Base-by-base conservation (phyloP, 2,797 vertebrate genomes). In the Pipistrellus pygmaeus region DNA sequence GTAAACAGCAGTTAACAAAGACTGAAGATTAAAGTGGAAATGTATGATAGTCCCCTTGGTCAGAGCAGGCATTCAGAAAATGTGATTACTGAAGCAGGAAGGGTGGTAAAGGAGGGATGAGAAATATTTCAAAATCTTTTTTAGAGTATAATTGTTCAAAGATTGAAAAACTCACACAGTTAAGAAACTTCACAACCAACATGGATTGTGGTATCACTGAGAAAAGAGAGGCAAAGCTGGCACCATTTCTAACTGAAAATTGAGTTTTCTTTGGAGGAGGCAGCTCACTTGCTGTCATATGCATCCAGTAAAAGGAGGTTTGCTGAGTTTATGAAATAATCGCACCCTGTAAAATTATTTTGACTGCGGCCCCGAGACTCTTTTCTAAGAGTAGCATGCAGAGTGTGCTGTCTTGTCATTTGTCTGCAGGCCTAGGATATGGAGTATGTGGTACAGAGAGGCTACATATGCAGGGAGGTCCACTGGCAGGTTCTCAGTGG, bases 341-440 rank as follows among this genome's bases (percentile, higher is more conserved):
- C 21, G 30, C 93, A 77, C 48, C 48, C 73, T 97, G 91, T 91
- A 71, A 73, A 72, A 86, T n/a, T 84, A 81, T 87, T 95, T 83
- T 38, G 32, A 32, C 71, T 78, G 91, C 84, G 46, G 18, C 62
- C 83, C 93, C 91, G 93, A 96, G 95, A 88, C 62, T 90, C 44
- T 35, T 38, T 35, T 72, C 2, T 4, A 75, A 68, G 21, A 95
- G 35, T 76, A 27, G 20, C 11, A 18, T 41, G 80, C 46, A 62
- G 35, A 81, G 60, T 23, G 35, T 18, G 57, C 68, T 30, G 18
- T 91, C 51, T 69, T 76, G 35, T 62, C 73, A 88, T 53, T 38
- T 10, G 32, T 81, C 44, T 55, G 32, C 81, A 9, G 30, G n/a
- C 53, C n/a, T 64, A 8, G 44, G 55, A n/a, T 53, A 77, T 0